Percentiles rank a stretch among this genome's conserved stretches.
Conservation (phyloP, 2,797 vertebrate species). For the Periophthalmus magnuspinnatus region DNA sequence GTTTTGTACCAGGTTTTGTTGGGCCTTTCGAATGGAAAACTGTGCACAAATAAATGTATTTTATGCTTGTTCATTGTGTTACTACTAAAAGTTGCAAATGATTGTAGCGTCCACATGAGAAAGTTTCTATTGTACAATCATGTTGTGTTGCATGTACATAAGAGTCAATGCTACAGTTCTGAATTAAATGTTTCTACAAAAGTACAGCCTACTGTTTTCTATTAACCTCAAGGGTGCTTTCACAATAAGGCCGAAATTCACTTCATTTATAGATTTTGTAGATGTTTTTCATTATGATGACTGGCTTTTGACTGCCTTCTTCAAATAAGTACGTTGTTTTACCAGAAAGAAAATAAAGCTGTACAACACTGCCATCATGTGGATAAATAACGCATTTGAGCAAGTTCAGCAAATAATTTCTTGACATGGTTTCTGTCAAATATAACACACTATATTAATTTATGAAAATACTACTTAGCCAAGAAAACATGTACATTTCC, state of each 20-base stretch:
- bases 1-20: slow-evolving; percentile 51
- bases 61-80: slow-evolving; percentile 60
- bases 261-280: neutral
- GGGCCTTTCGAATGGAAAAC: slow-evolving; percentile 79
- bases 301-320: neutral
- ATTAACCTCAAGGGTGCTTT: neutral
- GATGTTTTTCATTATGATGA: neutral
- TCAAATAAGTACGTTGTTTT: neutral
- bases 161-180: slow-evolving; percentile 55
- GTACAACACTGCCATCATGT: slow-evolving; percentile 54
- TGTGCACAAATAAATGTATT: slow-evolving; percentile 82
- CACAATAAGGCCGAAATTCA: neutral
- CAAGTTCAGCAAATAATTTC: neutral
- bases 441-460: neutral
- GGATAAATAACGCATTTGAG: slow-evolving; percentile 15
- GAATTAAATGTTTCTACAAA: slow-evolving; percentile 77
- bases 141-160: slow-evolving; percentile 81
- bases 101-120: slow-evolving; percentile 62
- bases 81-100: slow-evolving; percentile 53
- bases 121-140: slow-evolving; percentile 72
- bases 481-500: neutral
- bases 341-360: neutral
- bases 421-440: neutral
- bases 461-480: neutral
- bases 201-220: neutral